A percentile compares a stretch with the other conserved stretches of the same genome.
Conservation (phyloP, 2,113 vertebrate genomes). For the Hystrix cristata region DNA sequence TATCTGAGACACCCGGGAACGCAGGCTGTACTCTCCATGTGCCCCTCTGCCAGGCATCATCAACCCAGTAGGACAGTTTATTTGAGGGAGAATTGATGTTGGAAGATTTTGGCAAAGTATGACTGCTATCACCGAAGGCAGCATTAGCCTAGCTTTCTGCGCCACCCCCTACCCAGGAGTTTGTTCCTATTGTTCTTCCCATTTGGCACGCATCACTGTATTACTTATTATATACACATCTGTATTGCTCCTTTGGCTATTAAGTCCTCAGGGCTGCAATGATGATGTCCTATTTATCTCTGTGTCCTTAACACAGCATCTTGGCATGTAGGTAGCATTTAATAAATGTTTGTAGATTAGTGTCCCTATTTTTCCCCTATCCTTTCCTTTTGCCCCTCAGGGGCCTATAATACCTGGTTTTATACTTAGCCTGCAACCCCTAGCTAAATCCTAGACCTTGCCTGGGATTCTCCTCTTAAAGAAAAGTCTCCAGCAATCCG, state of each 20-base stretch:
- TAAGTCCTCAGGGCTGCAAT: background rate
- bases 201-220: background rate
- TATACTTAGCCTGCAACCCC: background rate
- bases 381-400: background rate
- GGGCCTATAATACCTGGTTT: background rate
- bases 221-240: background rate
- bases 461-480: background rate
- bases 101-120: background rate
- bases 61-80: background rate
- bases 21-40: background rate
- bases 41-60: background rate
- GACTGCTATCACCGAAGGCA: background rate
- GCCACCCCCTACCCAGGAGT: background rate
- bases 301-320: background rate
- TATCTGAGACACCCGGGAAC: background rate
- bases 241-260: background rate
- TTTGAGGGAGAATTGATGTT: background rate
- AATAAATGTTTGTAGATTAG: background rate
- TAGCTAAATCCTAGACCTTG: background rate
- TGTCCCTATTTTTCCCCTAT: background rate
- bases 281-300: background rate
- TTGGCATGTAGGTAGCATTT: background rate
- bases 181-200: background rate
- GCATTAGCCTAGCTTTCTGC: background rate
- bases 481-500: background rate